Percentiles rank a stretch among this genome's conserved stretches.
These are phyloP conservation scores for Micrasema minimum DNA, from an alignment of 1,140 invertebrate genomes.

Conservation along the genomic window DNA sequence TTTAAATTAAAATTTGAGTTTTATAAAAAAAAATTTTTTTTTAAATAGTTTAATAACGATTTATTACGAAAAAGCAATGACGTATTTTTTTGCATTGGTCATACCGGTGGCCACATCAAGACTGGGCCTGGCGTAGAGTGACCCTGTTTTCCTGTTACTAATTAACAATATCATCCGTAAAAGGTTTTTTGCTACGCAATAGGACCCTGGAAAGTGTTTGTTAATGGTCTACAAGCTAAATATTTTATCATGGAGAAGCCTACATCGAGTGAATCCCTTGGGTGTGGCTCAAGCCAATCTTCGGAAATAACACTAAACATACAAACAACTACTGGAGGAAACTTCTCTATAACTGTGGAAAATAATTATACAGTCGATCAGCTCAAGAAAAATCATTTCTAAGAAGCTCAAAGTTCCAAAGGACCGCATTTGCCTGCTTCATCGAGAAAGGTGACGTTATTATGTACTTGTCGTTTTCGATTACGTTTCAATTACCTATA, in stretches of 20 bases:
- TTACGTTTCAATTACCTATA: constrained; percentile 27
- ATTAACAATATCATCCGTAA: constrained; percentile 44
- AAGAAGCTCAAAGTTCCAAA: constrained; percentile 91
- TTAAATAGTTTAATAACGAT: neutral
- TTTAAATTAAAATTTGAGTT: no score
- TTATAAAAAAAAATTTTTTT: no score
- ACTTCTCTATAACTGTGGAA: constrained; percentile 84
- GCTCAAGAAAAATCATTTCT: constrained; percentile 90
- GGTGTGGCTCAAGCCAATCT: constrained; percentile 74
- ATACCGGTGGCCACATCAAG: constrained; percentile 65
- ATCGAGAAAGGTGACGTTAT: constrained; percentile 82
- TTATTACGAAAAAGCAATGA: neutral
- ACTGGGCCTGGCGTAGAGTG: constrained; percentile 57
- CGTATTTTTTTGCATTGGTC: constrained; percentile 53
- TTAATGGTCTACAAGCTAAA: constrained; percentile 37
- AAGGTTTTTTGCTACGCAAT: constrained; percentile 41
- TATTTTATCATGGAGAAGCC: constrained; percentile 61
- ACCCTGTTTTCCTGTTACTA: constrained; percentile 47
- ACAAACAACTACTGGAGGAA: constrained; percentile 90
- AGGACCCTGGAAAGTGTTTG: constrained; percentile 28
- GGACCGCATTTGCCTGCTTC: constrained; percentile 90
- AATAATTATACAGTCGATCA: constrained; percentile 84
- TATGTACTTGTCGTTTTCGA: constrained; percentile 18
- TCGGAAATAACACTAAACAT: constrained; percentile 82
- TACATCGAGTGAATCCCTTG: constrained; percentile 66